Evolutionary conservation across 2,797 vertebrate genomes (phyloP).

Genomic region (Natrix natrix): DNA sequence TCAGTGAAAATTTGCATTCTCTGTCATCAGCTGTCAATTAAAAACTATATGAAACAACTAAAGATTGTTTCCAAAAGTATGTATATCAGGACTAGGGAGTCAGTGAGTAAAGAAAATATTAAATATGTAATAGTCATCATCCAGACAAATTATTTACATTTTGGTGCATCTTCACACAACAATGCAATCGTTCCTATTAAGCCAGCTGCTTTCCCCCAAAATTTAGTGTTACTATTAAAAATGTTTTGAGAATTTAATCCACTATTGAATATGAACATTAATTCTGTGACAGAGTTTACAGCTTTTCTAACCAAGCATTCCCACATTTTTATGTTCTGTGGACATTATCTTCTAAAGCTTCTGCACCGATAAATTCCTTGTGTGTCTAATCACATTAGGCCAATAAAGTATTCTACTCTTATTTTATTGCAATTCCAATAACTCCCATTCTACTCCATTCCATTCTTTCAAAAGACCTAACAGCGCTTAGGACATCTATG

Average conservation of each 20-base stretch:
- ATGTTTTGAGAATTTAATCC: neutral
- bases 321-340: neutral
- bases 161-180: neutral
- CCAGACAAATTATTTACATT: neutral
- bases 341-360: neutral
- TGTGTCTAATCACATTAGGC: neutral
- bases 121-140: neutral
- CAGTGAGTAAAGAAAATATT: neutral
- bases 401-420: neutral
- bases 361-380: neutral
- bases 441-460: neutral
- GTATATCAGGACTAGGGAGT: neutral
- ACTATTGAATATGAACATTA: neutral
- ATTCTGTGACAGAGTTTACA: neutral
- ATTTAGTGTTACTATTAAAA: neutral
- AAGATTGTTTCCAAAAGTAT: neutral
- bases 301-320: neutral
- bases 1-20: neutral
- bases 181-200: neutral
- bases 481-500: neutral
- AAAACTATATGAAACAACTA: neutral
- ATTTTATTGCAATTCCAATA: neutral
- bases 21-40: neutral
- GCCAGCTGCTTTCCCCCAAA: neutral
- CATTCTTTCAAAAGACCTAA: neutral